Evolutionary conservation across 2,113 vertebrate genomes (phyloP), one percentile per base, ranked within the genome.

Genomic region (Sinocyclocheilus anshuiensis): DNA sequence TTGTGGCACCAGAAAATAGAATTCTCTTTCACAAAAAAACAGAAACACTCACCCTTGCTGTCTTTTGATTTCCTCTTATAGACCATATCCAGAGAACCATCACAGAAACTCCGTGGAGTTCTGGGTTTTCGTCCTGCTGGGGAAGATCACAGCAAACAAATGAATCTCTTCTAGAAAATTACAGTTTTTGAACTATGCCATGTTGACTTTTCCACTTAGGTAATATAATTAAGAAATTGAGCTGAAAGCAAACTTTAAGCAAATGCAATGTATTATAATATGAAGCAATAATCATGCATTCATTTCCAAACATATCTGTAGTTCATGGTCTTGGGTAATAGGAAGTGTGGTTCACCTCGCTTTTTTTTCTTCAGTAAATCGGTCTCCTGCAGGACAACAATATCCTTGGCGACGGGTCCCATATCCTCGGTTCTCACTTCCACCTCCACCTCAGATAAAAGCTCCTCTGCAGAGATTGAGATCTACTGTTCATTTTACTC

Each of bases 371-470:
- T 86, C 71, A 87, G 57, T 24, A 69, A n/a, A 13, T 90, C 87
- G 10, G 91, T 93, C 93, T 16, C 89, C 85, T 77, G 97, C 96
- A 85, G 97, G 96, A 88, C 94, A 95, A 16, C 97, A 77, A 96
- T 92, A 80, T 97, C 97, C 55, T 96, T 93, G 88, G 97, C 97
- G 87, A 98, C 96, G 16, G 97, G 94, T 48, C 96, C 97, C 16
- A 95, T 93, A 24, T 97, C 97, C 93, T 99, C 98, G 0, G 98
- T 98, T 24, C 97, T 97, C 42, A 99, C 97, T 88, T 99, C 98
- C 91, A 99, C 98, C 83, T 98, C 97, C 0, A 97, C 97, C 92
- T 99, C 98, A 87, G 97, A 98, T 90, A 99, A 97, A 84, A 99
- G 97, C 33, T 99, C 98, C 12, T 97, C 97, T 91, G 90, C 87